phyloP scores from a whole-genome alignment of 2,113 vertebrate species.

The Stercorarius parasiticus region DNA sequence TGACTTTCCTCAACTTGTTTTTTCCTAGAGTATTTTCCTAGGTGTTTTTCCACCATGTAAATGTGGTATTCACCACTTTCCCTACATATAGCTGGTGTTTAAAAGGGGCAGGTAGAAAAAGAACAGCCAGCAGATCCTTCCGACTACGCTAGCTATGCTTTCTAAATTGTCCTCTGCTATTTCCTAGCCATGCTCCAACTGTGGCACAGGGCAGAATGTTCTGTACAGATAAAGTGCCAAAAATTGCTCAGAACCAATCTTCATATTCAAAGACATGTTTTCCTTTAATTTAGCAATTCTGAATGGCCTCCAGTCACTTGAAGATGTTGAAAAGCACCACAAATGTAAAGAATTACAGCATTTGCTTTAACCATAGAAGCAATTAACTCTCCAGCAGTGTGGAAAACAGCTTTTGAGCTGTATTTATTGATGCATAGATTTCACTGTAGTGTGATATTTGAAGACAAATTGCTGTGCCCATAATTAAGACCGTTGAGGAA shows the following conservation, averaged over 20 bases:
- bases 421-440: conserved; percentile 80
- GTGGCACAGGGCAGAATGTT: background rate
- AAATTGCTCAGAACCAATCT: conserved; percentile 1
- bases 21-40: no score
- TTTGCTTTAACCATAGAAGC: conserved; percentile 66
- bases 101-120: background rate
- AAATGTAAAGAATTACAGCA: conserved; percentile 67
- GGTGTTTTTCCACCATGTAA: background rate
- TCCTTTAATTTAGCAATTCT: conserved; percentile 31
- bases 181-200: background rate
- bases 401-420: conserved; percentile 74
- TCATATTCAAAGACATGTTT: background rate
- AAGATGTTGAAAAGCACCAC: conserved; percentile 57
- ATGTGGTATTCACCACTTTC: background rate
- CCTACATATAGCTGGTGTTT: background rate
- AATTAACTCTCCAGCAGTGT: conserved; percentile 77
- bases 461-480: conserved; percentile 75
- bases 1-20: background rate
- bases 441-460: conserved; percentile 76
- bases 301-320: background rate
- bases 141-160: background rate
- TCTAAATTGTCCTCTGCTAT: background rate
- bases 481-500: conserved; percentile 74
- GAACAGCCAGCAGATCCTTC: background rate
- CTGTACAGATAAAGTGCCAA: conserved; percentile 26